Percentiles rank a stretch among this genome's conserved stretches.
phyloP scores from a whole-genome alignment of 2,113 vertebrate genomes.

The Rhinichthys klamathensis region DNA sequence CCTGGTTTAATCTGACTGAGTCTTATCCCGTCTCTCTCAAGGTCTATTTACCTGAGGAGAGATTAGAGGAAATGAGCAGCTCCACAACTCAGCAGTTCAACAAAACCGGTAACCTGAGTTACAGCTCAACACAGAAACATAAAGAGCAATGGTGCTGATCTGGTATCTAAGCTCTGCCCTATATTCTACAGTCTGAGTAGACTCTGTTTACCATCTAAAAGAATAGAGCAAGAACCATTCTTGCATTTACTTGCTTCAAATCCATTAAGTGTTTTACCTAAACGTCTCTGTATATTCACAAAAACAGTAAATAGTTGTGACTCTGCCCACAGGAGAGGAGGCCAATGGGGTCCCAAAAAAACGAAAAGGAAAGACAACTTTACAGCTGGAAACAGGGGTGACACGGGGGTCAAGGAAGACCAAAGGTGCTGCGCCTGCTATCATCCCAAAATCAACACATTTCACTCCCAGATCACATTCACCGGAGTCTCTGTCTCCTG shows the following conservation, averaged over 20 bases:
- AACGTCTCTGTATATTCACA: background rate
- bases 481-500: conserved; percentile 33
- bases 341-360: background rate
- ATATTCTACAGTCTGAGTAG: background rate
- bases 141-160: background rate
- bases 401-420: conserved; percentile 36
- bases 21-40: conserved; percentile 44
- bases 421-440: conserved; percentile 30
- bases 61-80: conserved; percentile 24
- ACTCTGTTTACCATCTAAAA: background rate
- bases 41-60: conserved; percentile 44
- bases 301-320: conserved; percentile 1
- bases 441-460: conserved; percentile 35
- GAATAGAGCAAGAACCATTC: background rate
- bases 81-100: conserved; percentile 38
- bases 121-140: background rate
- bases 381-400: conserved; percentile 15
- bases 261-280: background rate
- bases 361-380: conserved; percentile 43
- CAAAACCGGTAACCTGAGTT: conserved; percentile 46
- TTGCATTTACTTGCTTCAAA: too few species aligned
- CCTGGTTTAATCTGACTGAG: conserved; percentile 9
- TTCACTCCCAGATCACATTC: conserved; percentile 7
- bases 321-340: conserved; percentile 39
- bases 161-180: background rate